Conservation (phyloP, 2,888 invertebrate species). For the Lasioglossum morio region DNA sequence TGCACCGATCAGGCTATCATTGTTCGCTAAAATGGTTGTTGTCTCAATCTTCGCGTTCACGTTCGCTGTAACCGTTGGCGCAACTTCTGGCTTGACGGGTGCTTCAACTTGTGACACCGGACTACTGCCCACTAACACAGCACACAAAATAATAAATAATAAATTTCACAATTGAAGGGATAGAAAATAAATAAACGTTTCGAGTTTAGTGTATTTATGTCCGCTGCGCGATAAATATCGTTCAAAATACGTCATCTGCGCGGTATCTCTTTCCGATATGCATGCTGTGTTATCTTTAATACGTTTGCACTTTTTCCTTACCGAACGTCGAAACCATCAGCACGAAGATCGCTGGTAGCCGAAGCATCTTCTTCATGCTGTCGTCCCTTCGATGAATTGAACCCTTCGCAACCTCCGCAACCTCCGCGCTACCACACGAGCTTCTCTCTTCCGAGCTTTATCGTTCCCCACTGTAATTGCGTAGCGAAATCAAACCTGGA, state of each 20-base stretch:
- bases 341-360: conserved; percentile 26
- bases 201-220: not conserved
- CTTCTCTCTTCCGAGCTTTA: conserved; percentile 24
- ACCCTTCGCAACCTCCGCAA: conserved; percentile 6
- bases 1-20: not conserved
- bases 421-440: not conserved
- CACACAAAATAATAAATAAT: not conserved
- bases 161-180: not conserved
- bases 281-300: not conserved
- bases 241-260: not conserved
- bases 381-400: not conserved
- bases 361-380: conserved; percentile 37
- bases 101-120: conserved; percentile 5
- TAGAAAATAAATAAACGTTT: too few species aligned
- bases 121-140: conserved; percentile 21
- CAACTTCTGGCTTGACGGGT: not conserved
- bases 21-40: not conserved
- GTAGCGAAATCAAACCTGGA: conserved; percentile 43
- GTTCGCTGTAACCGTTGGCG: not conserved
- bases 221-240: not conserved
- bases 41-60: not conserved
- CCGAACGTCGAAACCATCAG: conserved; percentile 45
- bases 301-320: conserved; percentile 36
- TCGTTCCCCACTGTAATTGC: conserved; percentile 19
- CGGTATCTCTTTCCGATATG: not conserved